Conservation (phyloP, 2,888 invertebrate species). For the Agriopis marginaria region DNA sequence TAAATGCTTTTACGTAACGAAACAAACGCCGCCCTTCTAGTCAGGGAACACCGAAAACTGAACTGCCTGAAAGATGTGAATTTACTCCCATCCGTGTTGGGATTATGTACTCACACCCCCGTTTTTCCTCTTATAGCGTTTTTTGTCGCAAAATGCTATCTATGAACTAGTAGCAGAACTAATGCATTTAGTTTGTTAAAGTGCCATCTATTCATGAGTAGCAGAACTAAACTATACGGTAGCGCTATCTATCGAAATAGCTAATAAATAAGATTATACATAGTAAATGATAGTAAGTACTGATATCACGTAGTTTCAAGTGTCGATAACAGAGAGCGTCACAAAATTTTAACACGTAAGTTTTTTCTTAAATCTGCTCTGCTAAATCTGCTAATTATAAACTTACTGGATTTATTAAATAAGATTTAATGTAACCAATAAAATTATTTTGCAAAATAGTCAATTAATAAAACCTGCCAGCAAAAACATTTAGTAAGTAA, state of each 20-base stretch:
- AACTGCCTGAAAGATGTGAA: constrained; percentile 71
- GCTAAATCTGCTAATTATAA: too few species aligned
- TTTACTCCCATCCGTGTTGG: constrained; percentile 48
- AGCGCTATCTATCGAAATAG: background rate
- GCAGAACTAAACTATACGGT: background rate
- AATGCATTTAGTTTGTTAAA: background rate
- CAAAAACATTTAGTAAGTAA: background rate
- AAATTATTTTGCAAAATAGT: too few species aligned
- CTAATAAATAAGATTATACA: background rate
- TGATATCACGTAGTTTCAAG: too few species aligned
- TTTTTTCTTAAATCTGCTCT: too few species aligned
- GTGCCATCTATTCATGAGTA: constrained; percentile 23
- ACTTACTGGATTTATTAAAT: too few species aligned
- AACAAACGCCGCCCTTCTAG: constrained; percentile 77
- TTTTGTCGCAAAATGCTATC: constrained; percentile 50
- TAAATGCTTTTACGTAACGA: constrained; percentile 76
- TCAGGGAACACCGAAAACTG: constrained; percentile 77
- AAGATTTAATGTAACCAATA: too few species aligned
- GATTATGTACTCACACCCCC: constrained; percentile 40
- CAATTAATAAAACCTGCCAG: background rate
- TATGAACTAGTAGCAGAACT: constrained; percentile 59
- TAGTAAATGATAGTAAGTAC: too few species aligned
- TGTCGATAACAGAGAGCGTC: too few species aligned
- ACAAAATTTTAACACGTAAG: too few species aligned
- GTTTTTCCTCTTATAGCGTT: constrained; percentile 20